These are phyloP conservation scores for Drosophila busckii DNA, from an alignment of 1,140 invertebrate genomes.

Conservation along the genomic window DNA sequence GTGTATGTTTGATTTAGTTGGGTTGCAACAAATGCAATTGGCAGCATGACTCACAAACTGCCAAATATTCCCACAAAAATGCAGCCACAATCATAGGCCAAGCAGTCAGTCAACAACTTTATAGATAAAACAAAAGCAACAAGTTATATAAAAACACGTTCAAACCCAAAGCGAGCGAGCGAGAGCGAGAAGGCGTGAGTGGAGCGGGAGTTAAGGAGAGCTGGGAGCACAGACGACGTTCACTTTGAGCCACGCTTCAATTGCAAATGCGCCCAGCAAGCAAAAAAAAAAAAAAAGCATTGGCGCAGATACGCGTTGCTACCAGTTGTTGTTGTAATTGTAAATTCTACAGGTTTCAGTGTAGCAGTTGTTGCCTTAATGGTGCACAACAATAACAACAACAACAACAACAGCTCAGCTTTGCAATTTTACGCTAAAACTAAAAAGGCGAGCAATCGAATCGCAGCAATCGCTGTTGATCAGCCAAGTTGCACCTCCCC, in stretches of 20 bases:
- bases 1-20: background rate
- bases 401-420: slow-evolving; percentile 34
- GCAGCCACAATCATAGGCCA: slow-evolving; percentile 2
- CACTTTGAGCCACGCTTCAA: slow-evolving; percentile 73
- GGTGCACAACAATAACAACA: slow-evolving; percentile 38
- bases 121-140: slow-evolving; percentile 28
- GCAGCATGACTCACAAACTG: slow-evolving; percentile 32
- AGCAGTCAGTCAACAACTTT: slow-evolving; percentile 22
- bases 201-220: background rate
- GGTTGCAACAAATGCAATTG: slow-evolving; percentile 1
- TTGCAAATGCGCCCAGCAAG: slow-evolving; percentile 64
- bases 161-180: slow-evolving; percentile 19
- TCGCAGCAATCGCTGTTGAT: slow-evolving; percentile 50
- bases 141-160: slow-evolving; percentile 75
- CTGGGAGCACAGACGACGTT: slow-evolving; percentile 16
- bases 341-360: slow-evolving; percentile 72
- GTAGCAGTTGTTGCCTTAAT: slow-evolving; percentile 65
- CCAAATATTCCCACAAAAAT: slow-evolving; percentile 61
- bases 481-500: slow-evolving; percentile 22
- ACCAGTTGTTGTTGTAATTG: slow-evolving; percentile 56
- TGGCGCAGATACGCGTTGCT: slow-evolving; percentile 54
- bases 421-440: slow-evolving; percentile 69
- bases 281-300: slow-evolving; percentile 44
- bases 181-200: background rate
- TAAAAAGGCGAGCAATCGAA: slow-evolving; percentile 68